Percentiles rank a stretch among this genome's conserved stretches.
Conservation (phyloP, 2,113 vertebrate species). For the Junco hyemalis region DNA sequence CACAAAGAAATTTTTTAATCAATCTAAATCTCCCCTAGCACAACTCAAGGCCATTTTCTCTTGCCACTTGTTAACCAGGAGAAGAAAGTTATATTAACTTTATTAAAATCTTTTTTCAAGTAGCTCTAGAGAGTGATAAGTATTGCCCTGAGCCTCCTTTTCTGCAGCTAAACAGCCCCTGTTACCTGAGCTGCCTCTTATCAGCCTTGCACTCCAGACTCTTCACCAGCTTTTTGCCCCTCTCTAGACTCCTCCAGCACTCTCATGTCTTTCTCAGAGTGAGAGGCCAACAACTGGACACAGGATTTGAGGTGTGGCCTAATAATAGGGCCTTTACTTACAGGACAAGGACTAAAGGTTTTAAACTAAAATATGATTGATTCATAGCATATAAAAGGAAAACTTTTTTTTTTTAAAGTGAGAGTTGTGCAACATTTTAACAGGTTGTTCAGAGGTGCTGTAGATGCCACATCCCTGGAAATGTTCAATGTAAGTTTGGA, state of each 20-base stretch:
- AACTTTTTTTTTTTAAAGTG: accelerated
- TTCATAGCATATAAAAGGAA: neutral
- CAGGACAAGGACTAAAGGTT: neutral
- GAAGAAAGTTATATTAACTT: neutral
- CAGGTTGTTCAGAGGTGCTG: neutral
- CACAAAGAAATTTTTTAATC: neutral
- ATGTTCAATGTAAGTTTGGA: neutral
- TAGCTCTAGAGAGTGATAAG: neutral
- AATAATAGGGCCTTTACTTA: neutral
- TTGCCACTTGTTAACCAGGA: accelerated
- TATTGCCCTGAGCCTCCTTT: neutral
- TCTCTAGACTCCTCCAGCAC: neutral
- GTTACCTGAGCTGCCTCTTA: neutral
- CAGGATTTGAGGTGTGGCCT: neutral
- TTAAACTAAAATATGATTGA: neutral
- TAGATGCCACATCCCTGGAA: neutral
- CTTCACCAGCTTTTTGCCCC: neutral
- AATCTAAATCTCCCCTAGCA: neutral
- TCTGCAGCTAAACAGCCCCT: neutral
- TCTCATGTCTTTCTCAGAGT: neutral
- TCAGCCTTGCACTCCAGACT: neutral
- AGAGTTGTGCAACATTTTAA: neutral
- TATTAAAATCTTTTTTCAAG: neutral
- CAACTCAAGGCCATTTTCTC: neutral
- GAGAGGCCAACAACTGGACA: neutral